These are phyloP conservation scores for Pterophyllum scalare DNA, from an alignment of 2,113 vertebrate species.

Conservation along the genomic window DNA sequence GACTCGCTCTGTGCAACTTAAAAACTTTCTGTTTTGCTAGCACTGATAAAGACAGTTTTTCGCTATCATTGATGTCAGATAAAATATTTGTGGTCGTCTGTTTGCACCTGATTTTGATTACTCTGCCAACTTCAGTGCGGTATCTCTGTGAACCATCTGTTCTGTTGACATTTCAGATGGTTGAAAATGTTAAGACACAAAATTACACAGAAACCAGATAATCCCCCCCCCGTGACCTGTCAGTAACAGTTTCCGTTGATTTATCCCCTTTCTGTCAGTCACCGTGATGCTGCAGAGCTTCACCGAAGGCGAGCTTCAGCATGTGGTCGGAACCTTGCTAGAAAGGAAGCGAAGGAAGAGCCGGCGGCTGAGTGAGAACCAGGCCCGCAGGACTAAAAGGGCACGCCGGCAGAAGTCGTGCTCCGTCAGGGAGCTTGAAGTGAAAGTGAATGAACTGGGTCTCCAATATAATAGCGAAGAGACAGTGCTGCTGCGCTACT, in stretches of 20 bases:
- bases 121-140: background rate
- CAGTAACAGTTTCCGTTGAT: background rate
- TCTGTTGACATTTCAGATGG: background rate
- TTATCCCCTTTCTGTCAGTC: slow-evolving; percentile 77
- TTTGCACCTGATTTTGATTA: background rate
- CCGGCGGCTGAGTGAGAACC: slow-evolving; percentile 39
- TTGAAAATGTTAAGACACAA: background rate
- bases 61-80: background rate
- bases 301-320: slow-evolving; percentile 89
- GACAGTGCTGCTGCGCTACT: slow-evolving; percentile 92
- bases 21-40: background rate
- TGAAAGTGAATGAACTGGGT: slow-evolving; percentile 92
- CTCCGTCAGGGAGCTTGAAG: slow-evolving; percentile 84
- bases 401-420: slow-evolving; percentile 83
- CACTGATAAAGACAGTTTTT: background rate
- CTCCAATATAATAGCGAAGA: slow-evolving; percentile 93
- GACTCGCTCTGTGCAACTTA: background rate
- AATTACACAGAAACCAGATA: background rate
- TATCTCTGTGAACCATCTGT: background rate
- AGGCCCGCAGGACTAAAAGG: slow-evolving; percentile 85
- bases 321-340: slow-evolving; percentile 84
- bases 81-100: background rate
- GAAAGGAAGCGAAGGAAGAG: slow-evolving; percentile 75
- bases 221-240: rapidly evolving
- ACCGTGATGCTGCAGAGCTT: slow-evolving; percentile 91